Base-by-base conservation (phyloP, 2,797 vertebrate species). In the Sebastes taczanowskii region DNA sequence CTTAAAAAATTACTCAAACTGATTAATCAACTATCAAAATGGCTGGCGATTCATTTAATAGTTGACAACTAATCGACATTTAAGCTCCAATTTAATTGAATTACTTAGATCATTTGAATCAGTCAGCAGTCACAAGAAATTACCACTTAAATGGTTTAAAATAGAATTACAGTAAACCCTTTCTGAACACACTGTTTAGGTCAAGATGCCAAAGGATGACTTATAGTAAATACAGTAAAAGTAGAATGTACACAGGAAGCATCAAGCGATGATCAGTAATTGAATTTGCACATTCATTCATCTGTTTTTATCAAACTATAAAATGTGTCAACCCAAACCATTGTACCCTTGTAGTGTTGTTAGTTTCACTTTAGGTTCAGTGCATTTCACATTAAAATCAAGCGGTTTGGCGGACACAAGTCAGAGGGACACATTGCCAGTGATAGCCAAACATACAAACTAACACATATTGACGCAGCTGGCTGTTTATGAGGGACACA, bases 381-480 rank as follows among this genome's bases (percentile, higher is more conserved):
- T 55, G 10, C 11, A 25, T 62, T 83, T 86, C 11, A 42, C 34
- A 64, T 4, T 34, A 18, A 72, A 49, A 59, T 73, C 34, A 18
- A 67, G 14, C 14, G 13, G 27, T 60, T 80, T 52, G 11, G 25
- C 23, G 25, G 62, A 56, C 30, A 20, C 27, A 30, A 22, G 53
- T 69, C 62, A 64, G 61, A 84, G 23, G 60, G 65, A 77, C 67
- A 83, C 32, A 80, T 75, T 77, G 66, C 69, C 49, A 58, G 27
- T 60, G 62, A 80, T 27, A 71, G 77, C 74, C n/a, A 74, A 69
- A 70, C 58, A 74, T 53, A 32, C 80, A 69, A 75, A 60, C n/a
- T 53, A 35, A 35, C 29, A 58, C 71, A 34, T 90, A 75, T 91
- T 94, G 86, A 90, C 86, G 83, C 86, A 92, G 89, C 90, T 92